Conservation (phyloP, 2,888 invertebrate species). For the Coenonympha arcania region DNA sequence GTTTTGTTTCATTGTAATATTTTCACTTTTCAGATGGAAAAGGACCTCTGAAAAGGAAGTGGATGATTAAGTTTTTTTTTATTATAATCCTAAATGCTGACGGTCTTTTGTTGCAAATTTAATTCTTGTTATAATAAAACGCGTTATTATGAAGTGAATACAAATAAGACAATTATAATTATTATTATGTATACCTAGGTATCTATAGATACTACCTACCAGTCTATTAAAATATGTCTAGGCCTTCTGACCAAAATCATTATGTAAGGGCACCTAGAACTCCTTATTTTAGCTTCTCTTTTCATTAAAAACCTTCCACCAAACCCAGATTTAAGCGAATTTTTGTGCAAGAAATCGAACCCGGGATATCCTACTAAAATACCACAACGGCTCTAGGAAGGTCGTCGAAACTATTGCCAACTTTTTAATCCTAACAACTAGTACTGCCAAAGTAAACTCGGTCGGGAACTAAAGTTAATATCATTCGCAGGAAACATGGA, state of each 20-base stretch:
- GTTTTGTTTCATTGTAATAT: conserved; percentile 21
- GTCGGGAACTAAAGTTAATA: conserved; percentile 19
- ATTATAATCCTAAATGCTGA: background rate
- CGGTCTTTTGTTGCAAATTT: conserved; percentile 1
- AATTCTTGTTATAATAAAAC: background rate
- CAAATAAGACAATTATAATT: no score
- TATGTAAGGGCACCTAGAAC: no score
- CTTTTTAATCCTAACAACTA: conserved; percentile 6
- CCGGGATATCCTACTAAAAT: no score
- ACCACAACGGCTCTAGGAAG: no score
- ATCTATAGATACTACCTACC: no score
- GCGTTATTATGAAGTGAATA: background rate
- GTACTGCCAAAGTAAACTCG: conserved; percentile 9
- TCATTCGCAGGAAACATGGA: conserved; percentile 15
- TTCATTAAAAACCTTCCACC: background rate
- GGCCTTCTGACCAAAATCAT: no score
- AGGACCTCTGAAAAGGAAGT: conserved; percentile 15
- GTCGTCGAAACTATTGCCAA: conserved; percentile 5
- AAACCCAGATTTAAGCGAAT: no score
- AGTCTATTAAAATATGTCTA: no score
- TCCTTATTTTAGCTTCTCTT: no score
- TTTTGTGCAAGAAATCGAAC: no score
- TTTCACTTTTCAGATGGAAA: conserved; percentile 20
- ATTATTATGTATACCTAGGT: no score
- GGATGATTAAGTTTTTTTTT: conserved; percentile 19